Evolutionary conservation across 2,797 vertebrate genomes (phyloP).

Genomic region (Lagocephalus sceleratus): DNA sequence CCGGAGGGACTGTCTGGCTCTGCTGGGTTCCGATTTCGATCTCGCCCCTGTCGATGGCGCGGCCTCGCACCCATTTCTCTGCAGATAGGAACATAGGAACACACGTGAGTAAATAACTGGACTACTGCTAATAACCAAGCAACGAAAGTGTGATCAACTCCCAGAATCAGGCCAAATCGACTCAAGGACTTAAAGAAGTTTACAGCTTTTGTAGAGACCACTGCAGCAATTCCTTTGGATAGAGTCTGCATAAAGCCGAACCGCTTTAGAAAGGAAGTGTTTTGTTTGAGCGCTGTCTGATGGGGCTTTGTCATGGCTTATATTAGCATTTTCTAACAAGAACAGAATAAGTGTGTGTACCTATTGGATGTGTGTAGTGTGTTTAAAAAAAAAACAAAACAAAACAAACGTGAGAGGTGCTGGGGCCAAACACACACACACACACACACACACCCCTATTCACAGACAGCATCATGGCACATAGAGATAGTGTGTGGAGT

Average conservation of each 20-base stretch:
- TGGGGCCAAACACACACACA: slow-evolving; percentile 10
- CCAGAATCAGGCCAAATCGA: slow-evolving; percentile 57
- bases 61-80: slow-evolving; percentile 87
- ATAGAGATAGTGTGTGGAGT: slow-evolving; percentile 69
- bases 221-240: slow-evolving; percentile 41
- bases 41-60: slow-evolving; percentile 91
- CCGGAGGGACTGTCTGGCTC: slow-evolving; percentile 91
- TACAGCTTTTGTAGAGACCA: slow-evolving; percentile 39
- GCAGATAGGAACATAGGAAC: slow-evolving; percentile 29
- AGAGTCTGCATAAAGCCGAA: slow-evolving; percentile 61
- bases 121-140: slow-evolving; percentile 15
- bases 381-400: slow-evolving; percentile 10
- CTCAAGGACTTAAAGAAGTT: slow-evolving; percentile 43
- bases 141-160: slow-evolving; percentile 54
- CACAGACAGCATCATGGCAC: slow-evolving; percentile 40
- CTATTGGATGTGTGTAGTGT: slow-evolving; percentile 21
- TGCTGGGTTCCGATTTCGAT: slow-evolving; percentile 91
- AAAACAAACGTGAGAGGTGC: slow-evolving; percentile 28
- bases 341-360: slow-evolving; percentile 27
- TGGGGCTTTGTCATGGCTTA: slow-evolving; percentile 59
- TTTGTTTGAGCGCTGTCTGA: slow-evolving; percentile 59
- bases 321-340: slow-evolving; percentile 69
- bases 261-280: slow-evolving; percentile 56
- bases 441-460: slow-evolving; percentile 28
- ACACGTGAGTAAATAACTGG: slow-evolving; percentile 38